Evolutionary conservation across 2,113 vertebrate species (phyloP), one percentile per base, ranked within the genome.

Genomic region (Pachyramphus minor): DNA sequence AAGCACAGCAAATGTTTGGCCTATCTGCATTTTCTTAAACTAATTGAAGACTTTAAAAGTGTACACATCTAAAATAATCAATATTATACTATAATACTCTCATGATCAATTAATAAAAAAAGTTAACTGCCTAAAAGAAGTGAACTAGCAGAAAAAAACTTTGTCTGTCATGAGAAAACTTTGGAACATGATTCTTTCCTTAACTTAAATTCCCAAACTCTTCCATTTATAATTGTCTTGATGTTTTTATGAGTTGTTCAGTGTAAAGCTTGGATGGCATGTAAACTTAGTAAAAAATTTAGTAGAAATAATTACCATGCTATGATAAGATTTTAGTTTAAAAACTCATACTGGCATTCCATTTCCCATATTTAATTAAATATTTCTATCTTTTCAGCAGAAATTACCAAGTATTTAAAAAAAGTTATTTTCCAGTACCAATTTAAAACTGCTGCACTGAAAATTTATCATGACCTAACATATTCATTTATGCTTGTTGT

Each of bases 311-410:
- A 74, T 84, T 75, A 47, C 44, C 31, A 45, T 41, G 11, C 90
- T 96, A 69, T 72, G 69, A 30, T 84, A 59, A 89, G 87, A 93
- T 59, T 47, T 95, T 91, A 89, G 5, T 55, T 93, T 87, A 90
- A 87, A 79, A 88, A 95, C 88, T 95, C 76, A 80, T 83, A 62
- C 66, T 95, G 81, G 80, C 24, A 59, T 83, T 90, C 12, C 20
- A 75, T 93, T 96, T 96, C 53, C 67, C 19, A 42, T 50, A 83
- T 72, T 82, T 68, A 77, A 44, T 56, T 63, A 75, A 80, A 63
- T 27, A 33, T 75, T 73, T 85, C 45, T 52, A 5, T 89, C 2
- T 79, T 92, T 93, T 47, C 56, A 81, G 60, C 76, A 80, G 25
- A 84, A 95, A 90, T 77, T 64, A 5, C 35, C 33, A 79, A 60